These are phyloP conservation scores for Alligator sinensis DNA, from an alignment of 2,113 vertebrate genomes.

Conservation along the genomic window DNA sequence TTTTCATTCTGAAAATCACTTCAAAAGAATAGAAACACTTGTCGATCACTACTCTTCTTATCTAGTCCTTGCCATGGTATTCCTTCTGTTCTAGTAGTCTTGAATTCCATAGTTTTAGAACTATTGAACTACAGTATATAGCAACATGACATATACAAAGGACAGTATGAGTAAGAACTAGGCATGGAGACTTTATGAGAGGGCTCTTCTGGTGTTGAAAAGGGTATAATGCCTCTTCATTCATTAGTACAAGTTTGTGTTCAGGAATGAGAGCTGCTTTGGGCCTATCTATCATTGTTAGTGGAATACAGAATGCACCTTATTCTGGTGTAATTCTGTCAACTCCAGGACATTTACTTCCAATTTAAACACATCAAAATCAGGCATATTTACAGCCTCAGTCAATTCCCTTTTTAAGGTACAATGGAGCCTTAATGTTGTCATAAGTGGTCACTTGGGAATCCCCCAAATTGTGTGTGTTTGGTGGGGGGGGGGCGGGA, in stretches of 20 bases:
- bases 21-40: conserved; percentile 17
- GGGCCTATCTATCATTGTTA: not conserved
- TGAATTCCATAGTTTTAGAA: not conserved
- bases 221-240: not conserved
- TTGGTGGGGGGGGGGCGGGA: not conserved
- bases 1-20: conserved; percentile 35
- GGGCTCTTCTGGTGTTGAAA: not conserved
- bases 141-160: not conserved
- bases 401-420: not conserved
- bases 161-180: not conserved
- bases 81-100: not conserved
- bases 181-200: not conserved
- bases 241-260: not conserved
- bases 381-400: not conserved
- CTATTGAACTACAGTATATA: not conserved
- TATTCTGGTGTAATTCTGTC: not conserved
- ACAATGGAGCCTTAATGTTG: not conserved
- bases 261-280: not conserved
- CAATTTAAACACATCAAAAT: not conserved
- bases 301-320: not conserved
- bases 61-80: not conserved
- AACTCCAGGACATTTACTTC: not conserved
- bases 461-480: not conserved
- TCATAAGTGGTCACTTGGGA: not conserved
- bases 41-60: not conserved